Evolutionary conservation across 1,140 invertebrate genomes (phyloP).

Genomic region (Drosophila repletoides): DNA sequence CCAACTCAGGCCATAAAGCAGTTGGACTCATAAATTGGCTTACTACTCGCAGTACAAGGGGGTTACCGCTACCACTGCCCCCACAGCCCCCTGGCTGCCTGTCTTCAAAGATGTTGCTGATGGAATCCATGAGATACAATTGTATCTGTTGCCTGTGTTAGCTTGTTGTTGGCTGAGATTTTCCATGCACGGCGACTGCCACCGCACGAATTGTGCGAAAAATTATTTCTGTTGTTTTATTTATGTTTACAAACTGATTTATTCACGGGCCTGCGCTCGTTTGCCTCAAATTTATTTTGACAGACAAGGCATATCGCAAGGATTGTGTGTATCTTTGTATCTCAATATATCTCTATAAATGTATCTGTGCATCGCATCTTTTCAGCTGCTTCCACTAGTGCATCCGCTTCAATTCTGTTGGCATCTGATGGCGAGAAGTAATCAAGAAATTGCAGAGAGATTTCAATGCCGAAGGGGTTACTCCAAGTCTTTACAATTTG

Average conservation of each 20-base stretch:
- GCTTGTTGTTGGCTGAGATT: constrained; percentile 44
- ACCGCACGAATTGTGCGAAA: constrained; percentile 53
- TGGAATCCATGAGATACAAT: constrained; percentile 44
- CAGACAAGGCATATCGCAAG: constrained; percentile 46
- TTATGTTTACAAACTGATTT: constrained; percentile 75
- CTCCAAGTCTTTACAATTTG: no score
- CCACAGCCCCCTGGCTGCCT: constrained; percentile 1
- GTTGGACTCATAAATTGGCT: constrained; percentile 57
- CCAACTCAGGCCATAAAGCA: constrained; percentile 59
- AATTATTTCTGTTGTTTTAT: constrained; percentile 68
- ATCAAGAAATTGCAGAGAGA: constrained; percentile 27
- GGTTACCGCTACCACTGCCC: background rate
- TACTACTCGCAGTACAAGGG: no score
- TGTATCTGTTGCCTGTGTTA: background rate
- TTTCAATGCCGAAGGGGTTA: constrained; percentile 26
- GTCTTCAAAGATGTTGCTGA: constrained; percentile 7
- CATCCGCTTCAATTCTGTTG: constrained; percentile 58
- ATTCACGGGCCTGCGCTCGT: constrained; percentile 44
- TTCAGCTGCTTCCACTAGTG: constrained; percentile 42
- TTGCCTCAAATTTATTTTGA: constrained; percentile 69
- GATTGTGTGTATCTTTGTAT: constrained; percentile 29
- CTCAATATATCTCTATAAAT: constrained; percentile 8
- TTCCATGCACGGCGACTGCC: constrained; percentile 30
- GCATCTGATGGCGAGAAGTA: constrained; percentile 29
- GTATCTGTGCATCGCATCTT: constrained; percentile 6